A percentile compares a stretch with the other conserved stretches of the same genome.
phyloP scores from a whole-genome alignment of 2,888 invertebrate species.

The Mycalesis mineus region DNA sequence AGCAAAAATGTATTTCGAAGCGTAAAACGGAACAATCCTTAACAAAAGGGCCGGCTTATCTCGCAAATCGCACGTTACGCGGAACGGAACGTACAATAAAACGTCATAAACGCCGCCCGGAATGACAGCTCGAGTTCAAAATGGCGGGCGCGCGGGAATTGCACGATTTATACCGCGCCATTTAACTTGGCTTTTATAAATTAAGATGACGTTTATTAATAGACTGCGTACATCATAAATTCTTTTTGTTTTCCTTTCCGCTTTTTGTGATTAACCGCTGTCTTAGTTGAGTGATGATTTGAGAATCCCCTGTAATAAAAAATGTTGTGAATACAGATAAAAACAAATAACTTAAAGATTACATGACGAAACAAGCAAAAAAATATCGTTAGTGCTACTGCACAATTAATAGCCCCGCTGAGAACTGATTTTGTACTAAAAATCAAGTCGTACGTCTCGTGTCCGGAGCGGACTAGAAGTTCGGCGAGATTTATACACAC shows the following conservation, averaged over 20 bases:
- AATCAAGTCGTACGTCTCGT: too few species aligned
- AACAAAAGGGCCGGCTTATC: constrained; percentile 27
- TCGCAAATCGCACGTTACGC: constrained; percentile 31
- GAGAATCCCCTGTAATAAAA: background rate
- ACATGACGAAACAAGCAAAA: too few species aligned
- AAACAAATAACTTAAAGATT: background rate
- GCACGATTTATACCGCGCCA: constrained; percentile 48
- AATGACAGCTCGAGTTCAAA: constrained; percentile 54
- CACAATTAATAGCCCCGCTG: too few species aligned
- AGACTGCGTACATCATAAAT: constrained; percentile 23
- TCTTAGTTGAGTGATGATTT: background rate
- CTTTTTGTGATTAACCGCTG: background rate
- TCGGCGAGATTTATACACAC: too few species aligned
- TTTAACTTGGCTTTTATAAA: constrained; percentile 43
- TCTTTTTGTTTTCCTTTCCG: constrained; percentile 1
- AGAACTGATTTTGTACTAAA: too few species aligned
- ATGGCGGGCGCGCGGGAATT: constrained; percentile 48
- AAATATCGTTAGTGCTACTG: too few species aligned
- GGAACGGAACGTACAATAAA: constrained; percentile 42
- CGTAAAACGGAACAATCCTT: constrained; percentile 21
- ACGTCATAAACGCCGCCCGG: constrained; percentile 51
- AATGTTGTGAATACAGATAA: background rate
- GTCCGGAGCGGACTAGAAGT: too few species aligned
- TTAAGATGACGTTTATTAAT: constrained; percentile 46
- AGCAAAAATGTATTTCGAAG: constrained; percentile 24